Conservation (phyloP, 2,113 vertebrate species). For the Blennius ocellaris region DNA sequence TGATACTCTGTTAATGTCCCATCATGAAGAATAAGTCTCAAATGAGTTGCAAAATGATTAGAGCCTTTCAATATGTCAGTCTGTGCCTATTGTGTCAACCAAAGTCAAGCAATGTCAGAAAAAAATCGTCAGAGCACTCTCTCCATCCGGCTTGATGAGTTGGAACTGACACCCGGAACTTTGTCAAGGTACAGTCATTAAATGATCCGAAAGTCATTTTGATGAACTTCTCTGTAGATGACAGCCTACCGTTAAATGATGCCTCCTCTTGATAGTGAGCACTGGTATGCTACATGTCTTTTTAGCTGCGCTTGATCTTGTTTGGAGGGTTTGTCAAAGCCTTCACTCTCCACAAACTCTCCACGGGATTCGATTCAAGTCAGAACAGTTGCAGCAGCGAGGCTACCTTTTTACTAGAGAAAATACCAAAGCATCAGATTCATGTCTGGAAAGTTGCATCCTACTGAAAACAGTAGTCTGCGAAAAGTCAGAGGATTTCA, state of each 20-base stretch:
- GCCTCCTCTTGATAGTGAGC: not conserved
- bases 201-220: slow-evolving; percentile 10
- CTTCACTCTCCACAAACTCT: no score
- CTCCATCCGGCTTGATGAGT: not conserved
- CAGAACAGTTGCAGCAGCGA: no score
- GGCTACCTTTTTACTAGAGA: no score
- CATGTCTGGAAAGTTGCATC: no score
- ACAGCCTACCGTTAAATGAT: slow-evolving; percentile 19
- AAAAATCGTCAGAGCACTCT: not conserved
- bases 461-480: no score
- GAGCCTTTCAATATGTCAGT: slow-evolving; percentile 16
- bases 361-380: no score
- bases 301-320: slow-evolving; percentile 5
- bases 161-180: not conserved
- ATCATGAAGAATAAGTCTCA: slow-evolving; percentile 8
- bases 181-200: not conserved
- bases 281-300: slow-evolving; percentile 3
- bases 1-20: slow-evolving; percentile 21
- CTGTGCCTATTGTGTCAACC: slow-evolving; percentile 14
- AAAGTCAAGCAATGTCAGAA: slow-evolving; percentile 4
- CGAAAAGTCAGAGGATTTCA: no score
- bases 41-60: slow-evolving; percentile 21
- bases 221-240: slow-evolving; percentile 3
- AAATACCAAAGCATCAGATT: no score
- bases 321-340: slow-evolving; percentile 4